phyloP scores from a whole-genome alignment of 2,797 vertebrate genomes.

The Oceanodroma leucorhoa region DNA sequence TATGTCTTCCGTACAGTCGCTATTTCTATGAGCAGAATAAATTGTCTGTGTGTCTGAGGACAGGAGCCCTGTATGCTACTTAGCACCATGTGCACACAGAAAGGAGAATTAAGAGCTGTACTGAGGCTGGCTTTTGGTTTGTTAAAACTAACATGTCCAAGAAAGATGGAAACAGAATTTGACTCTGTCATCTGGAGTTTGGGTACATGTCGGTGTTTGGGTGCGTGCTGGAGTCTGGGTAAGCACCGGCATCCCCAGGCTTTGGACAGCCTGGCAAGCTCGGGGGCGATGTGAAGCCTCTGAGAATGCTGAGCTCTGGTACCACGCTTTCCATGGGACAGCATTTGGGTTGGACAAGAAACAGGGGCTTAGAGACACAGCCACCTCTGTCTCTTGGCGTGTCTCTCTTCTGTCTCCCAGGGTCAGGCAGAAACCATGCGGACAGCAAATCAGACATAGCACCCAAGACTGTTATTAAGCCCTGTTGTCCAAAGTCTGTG shows the following conservation, averaged over 20 bases:
- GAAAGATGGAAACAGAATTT: neutral
- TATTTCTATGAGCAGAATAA: neutral
- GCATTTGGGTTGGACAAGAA: neutral
- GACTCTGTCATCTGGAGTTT: accelerated
- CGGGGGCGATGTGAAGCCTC: neutral
- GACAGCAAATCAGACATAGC: neutral
- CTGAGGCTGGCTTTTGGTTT: neutral
- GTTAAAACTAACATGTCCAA: neutral
- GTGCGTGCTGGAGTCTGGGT: accelerated
- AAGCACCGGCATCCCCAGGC: neutral
- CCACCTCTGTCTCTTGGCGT: neutral
- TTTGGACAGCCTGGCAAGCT: neutral
- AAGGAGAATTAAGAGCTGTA: neutral
- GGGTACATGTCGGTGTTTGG: neutral
- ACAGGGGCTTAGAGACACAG: neutral
- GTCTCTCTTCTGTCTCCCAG: neutral
- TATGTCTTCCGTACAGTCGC: neutral
- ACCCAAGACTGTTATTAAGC: neutral
- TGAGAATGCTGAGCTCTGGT: neutral
- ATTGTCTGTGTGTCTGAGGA: neutral
- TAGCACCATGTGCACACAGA: neutral
- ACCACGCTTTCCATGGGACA: neutral
- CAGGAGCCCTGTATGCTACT: neutral
- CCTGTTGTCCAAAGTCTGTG: neutral
- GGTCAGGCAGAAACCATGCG: neutral